Evolutionary conservation across 2,888 invertebrate species (phyloP).

Genomic region (Chymomyza amoena): DNA sequence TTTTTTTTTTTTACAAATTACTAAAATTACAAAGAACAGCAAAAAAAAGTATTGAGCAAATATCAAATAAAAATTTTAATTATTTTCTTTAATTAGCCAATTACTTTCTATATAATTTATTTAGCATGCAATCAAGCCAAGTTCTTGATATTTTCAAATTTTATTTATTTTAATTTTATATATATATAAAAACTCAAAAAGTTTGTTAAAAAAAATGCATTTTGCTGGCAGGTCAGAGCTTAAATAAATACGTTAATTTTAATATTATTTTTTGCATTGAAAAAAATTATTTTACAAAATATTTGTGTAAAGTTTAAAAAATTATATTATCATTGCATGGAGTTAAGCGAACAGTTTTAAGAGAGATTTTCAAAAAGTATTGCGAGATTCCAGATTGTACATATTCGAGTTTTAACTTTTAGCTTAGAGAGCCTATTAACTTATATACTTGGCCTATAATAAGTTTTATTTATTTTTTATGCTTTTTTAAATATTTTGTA

Average conservation of each 20-base stretch:
- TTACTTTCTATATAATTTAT: conserved; percentile 17
- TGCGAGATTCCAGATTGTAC: conserved; percentile 28
- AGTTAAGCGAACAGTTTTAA: neutral
- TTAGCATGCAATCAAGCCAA: neutral
- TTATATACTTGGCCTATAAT: conserved; percentile 54
- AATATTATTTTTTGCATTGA: conserved; percentile 23
- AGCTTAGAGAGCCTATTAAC: conserved; percentile 46
- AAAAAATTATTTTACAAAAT: conserved; percentile 7
- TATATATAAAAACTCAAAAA: conserved; percentile 12
- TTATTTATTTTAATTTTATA: neutral
- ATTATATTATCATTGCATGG: neutral
- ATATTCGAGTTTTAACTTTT: conserved; percentile 20
- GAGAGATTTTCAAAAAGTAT: neutral
- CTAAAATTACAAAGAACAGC: conserved; percentile 53
- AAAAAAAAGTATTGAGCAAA: conserved; percentile 27
- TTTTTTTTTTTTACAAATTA: conserved; percentile 45
- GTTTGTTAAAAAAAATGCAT: conserved; percentile 48
- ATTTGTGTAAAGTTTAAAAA: neutral
- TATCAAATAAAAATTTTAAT: conserved; percentile 30
- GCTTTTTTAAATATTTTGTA: conserved; percentile 16
- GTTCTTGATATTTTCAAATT: neutral
- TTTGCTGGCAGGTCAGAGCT: conserved; percentile 63
- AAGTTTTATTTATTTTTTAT: conserved; percentile 18
- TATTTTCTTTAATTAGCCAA: conserved; percentile 26
- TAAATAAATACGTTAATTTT: conserved; percentile 48